phyloP scores from a whole-genome alignment of 2,888 invertebrate species.

The Hemistola chrysoprasaria region DNA sequence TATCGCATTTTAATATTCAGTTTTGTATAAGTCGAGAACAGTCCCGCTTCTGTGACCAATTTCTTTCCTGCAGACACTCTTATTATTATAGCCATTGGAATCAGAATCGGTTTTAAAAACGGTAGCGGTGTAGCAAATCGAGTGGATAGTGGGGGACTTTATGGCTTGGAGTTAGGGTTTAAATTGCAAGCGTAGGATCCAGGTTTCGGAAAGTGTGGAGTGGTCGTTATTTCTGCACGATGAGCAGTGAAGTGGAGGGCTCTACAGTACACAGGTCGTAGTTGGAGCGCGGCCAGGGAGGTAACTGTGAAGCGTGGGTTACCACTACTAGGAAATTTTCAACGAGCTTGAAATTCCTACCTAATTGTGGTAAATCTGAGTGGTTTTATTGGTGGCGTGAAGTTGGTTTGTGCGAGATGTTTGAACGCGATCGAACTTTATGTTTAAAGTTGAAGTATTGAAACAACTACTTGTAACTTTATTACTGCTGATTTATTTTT shows the following conservation, averaged over 20 bases:
- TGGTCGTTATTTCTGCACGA: conserved; percentile 55
- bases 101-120: conserved; percentile 18
- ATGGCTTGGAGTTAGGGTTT: background rate
- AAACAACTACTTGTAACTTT: too few relatives aligned
- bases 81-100: conserved; percentile 25
- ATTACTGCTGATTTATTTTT: too few relatives aligned
- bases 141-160: conserved; percentile 1
- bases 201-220: conserved; percentile 35
- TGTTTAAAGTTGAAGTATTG: too few relatives aligned
- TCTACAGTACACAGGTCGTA: background rate
- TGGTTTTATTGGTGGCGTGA: conserved; percentile 1
- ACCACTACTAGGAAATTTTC: conserved; percentile 25
- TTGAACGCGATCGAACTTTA: too few relatives aligned
- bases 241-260: conserved; percentile 50
- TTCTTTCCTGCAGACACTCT: conserved; percentile 9
- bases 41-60: conserved; percentile 7
- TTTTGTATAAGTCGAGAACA: conserved; percentile 23
- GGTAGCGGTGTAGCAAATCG: conserved; percentile 8
- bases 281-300: conserved; percentile 19
- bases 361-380: conserved; percentile 19
- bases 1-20: conserved; percentile 25
- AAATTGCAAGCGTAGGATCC: background rate
- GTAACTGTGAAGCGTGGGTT: conserved; percentile 14
- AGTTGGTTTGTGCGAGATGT: too few relatives aligned
- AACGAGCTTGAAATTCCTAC: conserved; percentile 20